Conservation (phyloP, 1,140 invertebrate genomes). For the Zaprionus davidi region DNA sequence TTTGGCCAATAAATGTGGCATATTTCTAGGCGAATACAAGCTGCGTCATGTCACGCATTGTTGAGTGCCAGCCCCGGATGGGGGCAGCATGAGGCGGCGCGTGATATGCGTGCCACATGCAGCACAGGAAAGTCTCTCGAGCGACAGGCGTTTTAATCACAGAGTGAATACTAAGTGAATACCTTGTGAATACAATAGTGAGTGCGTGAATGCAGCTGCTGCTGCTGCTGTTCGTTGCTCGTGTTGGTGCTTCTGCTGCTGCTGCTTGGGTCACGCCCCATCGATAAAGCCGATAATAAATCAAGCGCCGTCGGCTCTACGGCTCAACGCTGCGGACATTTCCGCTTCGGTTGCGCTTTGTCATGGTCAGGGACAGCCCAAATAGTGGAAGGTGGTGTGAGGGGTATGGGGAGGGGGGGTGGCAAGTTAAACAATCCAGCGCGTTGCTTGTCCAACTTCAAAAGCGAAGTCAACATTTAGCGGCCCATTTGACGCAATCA, state of each 20-base stretch:
- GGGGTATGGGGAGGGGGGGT: not conserved
- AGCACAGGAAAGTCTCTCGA: constrained; percentile 31
- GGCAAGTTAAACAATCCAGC: constrained; percentile 27
- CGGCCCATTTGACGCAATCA: constrained; percentile 71
- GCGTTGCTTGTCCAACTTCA: constrained; percentile 36
- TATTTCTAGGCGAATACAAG: constrained; percentile 36
- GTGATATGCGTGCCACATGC: constrained; percentile 58
- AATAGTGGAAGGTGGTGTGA: not conserved
- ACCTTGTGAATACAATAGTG: constrained; percentile 20
- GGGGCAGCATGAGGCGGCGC: constrained; percentile 20
- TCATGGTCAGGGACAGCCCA: constrained; percentile 22
- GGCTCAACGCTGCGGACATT: constrained; percentile 59
- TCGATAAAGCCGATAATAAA: constrained; percentile 52
- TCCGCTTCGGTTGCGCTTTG: constrained; percentile 65
- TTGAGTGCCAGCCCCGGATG: constrained; percentile 3
- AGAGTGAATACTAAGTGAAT: constrained; percentile 21
- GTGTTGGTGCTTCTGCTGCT: not conserved
- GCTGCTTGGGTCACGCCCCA: constrained; percentile 37
- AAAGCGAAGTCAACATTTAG: constrained; percentile 68
- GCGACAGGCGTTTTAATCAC: constrained; percentile 28
- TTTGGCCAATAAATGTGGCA: constrained; percentile 41
- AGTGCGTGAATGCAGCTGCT: constrained; percentile 27
- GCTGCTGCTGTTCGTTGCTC: not conserved
- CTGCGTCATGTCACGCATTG: constrained; percentile 56
- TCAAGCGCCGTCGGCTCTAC: constrained; percentile 36